Conservation (phyloP, 2,113 vertebrate species). For the Epinephelus lanceolatus region DNA sequence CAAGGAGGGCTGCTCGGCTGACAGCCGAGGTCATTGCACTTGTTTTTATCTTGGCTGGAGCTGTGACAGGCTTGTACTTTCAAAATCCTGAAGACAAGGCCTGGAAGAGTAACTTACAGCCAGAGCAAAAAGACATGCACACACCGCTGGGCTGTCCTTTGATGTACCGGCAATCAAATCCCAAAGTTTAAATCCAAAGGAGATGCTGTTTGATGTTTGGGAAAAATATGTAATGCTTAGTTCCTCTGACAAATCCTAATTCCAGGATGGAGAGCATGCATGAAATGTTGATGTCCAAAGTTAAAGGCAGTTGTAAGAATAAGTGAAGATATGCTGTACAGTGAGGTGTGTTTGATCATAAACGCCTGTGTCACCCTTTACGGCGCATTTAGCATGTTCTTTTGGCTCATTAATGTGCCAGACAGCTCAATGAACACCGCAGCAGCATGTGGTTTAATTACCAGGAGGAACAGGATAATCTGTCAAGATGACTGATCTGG, state of each 20-base stretch:
- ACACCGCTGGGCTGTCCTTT: neutral
- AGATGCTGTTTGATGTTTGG: slow-evolving; percentile 37
- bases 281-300: slow-evolving; percentile 16
- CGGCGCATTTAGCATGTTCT: slow-evolving; percentile 68
- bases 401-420: slow-evolving; percentile 65
- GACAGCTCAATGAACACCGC: slow-evolving; percentile 52
- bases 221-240: slow-evolving; percentile 4
- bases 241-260: slow-evolving; percentile 25
- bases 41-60: slow-evolving; percentile 57
- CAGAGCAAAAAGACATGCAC: neutral
- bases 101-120: slow-evolving; percentile 37
- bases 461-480: slow-evolving; percentile 44
- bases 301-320: slow-evolving; percentile 21
- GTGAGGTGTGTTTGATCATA: slow-evolving; percentile 51
- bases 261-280: neutral
- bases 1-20: slow-evolving; percentile 44
- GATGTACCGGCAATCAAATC: slow-evolving; percentile 30
- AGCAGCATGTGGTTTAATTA: slow-evolving; percentile 64
- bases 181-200: slow-evolving; percentile 36
- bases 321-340: slow-evolving; percentile 15
- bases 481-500: slow-evolving; percentile 63
- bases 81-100: slow-evolving; percentile 28
- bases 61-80: slow-evolving; percentile 57
- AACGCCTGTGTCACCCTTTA: slow-evolving; percentile 55
- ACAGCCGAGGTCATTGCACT: slow-evolving; percentile 65